These are phyloP conservation scores for Pyrocoelia pectoralis DNA, from an alignment of 2,888 invertebrate genomes.

Conservation along the genomic window DNA sequence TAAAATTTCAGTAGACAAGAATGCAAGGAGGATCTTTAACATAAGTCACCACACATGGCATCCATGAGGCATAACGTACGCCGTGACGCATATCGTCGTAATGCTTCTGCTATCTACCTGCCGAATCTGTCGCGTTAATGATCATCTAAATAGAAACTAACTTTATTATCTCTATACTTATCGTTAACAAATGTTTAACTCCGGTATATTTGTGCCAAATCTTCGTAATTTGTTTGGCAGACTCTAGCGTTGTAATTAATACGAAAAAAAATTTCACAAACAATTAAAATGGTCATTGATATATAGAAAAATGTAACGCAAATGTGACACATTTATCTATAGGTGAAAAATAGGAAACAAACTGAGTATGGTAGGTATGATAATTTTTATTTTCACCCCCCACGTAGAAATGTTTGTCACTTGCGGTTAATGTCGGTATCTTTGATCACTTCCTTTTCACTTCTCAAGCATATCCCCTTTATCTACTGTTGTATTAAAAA, in stretches of 20 bases:
- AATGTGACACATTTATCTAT: neutral
- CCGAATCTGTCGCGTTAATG: conserved; percentile 54
- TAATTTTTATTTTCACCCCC: conserved; percentile 19
- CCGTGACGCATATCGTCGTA: conserved; percentile 58
- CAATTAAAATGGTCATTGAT: neutral
- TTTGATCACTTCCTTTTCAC: conserved; percentile 25
- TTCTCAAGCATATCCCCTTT: neutral
- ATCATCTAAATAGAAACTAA: conserved; percentile 53
- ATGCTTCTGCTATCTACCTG: conserved; percentile 53
- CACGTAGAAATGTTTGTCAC: conserved; percentile 31
- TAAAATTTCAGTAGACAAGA: conserved; percentile 4
- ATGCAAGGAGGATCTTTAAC: conserved; percentile 25
- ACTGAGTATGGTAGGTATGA: neutral
- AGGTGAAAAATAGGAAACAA: neutral
- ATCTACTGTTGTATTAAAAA: too few relatives aligned
- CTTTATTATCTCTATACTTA: conserved; percentile 43
- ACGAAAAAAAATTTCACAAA: neutral
- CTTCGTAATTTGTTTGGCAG: neutral
- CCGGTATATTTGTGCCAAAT: conserved; percentile 12
- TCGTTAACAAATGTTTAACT: conserved; percentile 20
- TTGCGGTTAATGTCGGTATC: conserved; percentile 27
- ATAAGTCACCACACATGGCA: conserved; percentile 54
- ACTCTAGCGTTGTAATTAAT: neutral
- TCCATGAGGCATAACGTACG: conserved; percentile 58
- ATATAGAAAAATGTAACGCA: neutral